phyloP scores from a whole-genome alignment of 2,113 vertebrate genomes.

The Anolis carolinensis region DNA sequence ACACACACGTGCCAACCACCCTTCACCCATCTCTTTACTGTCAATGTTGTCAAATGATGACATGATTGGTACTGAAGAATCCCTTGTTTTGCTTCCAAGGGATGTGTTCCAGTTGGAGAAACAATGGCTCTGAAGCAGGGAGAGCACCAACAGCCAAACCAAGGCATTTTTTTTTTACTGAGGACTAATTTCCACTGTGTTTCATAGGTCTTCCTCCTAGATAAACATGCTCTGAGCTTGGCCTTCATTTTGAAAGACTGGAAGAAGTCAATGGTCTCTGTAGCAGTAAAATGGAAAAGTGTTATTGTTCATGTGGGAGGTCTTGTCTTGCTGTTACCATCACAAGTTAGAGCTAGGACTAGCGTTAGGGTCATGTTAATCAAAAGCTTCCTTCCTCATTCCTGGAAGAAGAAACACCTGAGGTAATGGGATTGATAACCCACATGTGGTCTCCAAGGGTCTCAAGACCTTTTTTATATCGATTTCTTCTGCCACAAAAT shows the following conservation, averaged over 20 bases:
- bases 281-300: background rate
- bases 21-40: background rate
- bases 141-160: background rate
- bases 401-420: background rate
- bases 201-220: background rate
- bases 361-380: background rate
- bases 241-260: background rate
- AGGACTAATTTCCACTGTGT: background rate
- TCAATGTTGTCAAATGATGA: slow-evolving; percentile 19
- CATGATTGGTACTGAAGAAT: slow-evolving; percentile 26
- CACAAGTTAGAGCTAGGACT: background rate
- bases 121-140: background rate
- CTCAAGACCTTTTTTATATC: background rate
- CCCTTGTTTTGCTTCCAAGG: slow-evolving; percentile 44
- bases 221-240: background rate
- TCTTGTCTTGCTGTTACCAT: background rate
- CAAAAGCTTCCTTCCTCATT: background rate
- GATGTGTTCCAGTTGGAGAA: slow-evolving; percentile 18
- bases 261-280: background rate
- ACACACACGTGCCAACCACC: background rate
- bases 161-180: background rate
- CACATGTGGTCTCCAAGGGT: background rate
- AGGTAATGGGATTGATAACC: background rate
- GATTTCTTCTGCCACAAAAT: background rate
- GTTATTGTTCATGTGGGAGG: too few species aligned